phyloP scores from a whole-genome alignment of 2,113 vertebrate species.

The Tonatia bakeri region DNA sequence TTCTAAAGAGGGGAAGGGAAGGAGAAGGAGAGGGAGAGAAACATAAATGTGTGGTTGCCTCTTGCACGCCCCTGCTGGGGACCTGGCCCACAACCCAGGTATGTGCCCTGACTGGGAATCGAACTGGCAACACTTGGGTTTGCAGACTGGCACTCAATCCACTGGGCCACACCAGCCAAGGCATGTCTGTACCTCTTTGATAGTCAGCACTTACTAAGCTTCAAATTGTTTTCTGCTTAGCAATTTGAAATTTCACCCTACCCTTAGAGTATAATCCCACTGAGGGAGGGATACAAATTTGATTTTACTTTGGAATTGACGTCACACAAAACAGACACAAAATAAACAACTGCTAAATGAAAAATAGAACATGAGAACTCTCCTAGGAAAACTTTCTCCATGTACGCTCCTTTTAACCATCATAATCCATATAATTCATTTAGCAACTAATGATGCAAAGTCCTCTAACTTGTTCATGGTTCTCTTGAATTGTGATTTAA shows the following conservation, averaged over 20 bases:
- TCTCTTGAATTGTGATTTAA: constrained; percentile 55
- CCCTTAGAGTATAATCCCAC: not conserved
- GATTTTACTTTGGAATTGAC: not conserved
- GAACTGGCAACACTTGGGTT: too few species aligned
- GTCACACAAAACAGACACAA: not conserved
- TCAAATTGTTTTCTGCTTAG: not conserved
- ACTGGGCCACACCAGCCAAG: too few species aligned
- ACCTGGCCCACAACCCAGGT: too few species aligned
- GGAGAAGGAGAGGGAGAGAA: too few species aligned
- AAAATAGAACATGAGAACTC: not conserved
- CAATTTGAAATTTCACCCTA: not conserved
- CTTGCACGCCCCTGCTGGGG: too few species aligned
- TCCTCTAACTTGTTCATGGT: not conserved
- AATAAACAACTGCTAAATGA: not conserved
- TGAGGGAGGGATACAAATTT: not conserved
- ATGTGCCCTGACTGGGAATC: too few species aligned
- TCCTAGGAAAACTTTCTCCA: constrained; percentile 21
- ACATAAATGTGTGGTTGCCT: too few species aligned
- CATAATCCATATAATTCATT: constrained; percentile 46
- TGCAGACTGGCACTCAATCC: too few species aligned
- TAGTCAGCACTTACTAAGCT: not conserved
- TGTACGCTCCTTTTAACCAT: not conserved
- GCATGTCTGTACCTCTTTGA: not conserved
- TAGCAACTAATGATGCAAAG: constrained; percentile 61
- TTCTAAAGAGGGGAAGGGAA: too few species aligned